Percentiles rank a stretch among this genome's conserved stretches.
These are phyloP conservation scores for Thyatira batis DNA, from an alignment of 2,888 invertebrate species.

Conservation along the genomic window DNA sequence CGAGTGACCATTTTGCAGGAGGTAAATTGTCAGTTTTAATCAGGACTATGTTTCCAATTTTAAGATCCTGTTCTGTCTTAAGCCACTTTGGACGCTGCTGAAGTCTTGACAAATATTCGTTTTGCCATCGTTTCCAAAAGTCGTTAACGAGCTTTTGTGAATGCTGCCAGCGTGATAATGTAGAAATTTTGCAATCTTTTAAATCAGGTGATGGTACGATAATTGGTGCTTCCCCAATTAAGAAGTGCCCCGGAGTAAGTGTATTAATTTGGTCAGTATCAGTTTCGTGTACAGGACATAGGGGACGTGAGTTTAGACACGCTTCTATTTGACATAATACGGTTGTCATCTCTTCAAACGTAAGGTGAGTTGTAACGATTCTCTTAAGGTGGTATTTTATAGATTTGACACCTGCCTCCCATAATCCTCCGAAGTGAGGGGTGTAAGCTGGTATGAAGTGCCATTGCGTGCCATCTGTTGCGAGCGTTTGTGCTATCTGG, in stretches of 20 bases:
- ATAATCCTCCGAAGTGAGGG: too few species aligned
- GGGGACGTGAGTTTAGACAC: too few species aligned
- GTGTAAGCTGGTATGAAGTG: not conserved
- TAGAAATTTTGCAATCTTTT: constrained; percentile 6
- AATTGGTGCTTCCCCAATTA: too few species aligned
- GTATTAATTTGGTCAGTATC: too few species aligned
- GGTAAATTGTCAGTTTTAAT: constrained; percentile 18
- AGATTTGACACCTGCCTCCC: too few species aligned
- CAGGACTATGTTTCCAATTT: constrained; percentile 22
- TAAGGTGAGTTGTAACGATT: too few species aligned
- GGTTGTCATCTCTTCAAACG: too few species aligned
- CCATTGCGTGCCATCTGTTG: not conserved
- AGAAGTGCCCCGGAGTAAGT: too few species aligned
- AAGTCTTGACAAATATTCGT: constrained; percentile 22
- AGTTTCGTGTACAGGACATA: too few species aligned
- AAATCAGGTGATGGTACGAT: not conserved
- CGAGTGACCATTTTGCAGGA: constrained; percentile 22
- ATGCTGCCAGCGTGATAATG: constrained; percentile 22
- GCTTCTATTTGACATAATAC: too few species aligned
- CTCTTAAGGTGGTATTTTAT: too few species aligned
- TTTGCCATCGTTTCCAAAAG: constrained; percentile 26
- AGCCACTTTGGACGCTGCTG: constrained; percentile 23
- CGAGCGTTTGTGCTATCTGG: too few species aligned
- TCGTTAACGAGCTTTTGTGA: constrained; percentile 17
- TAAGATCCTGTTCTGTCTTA: constrained; percentile 7